Evolutionary conservation across 2,113 vertebrate genomes (phyloP), one percentile per base, ranked within the genome.

Genomic region (Sander lucioperca): DNA sequence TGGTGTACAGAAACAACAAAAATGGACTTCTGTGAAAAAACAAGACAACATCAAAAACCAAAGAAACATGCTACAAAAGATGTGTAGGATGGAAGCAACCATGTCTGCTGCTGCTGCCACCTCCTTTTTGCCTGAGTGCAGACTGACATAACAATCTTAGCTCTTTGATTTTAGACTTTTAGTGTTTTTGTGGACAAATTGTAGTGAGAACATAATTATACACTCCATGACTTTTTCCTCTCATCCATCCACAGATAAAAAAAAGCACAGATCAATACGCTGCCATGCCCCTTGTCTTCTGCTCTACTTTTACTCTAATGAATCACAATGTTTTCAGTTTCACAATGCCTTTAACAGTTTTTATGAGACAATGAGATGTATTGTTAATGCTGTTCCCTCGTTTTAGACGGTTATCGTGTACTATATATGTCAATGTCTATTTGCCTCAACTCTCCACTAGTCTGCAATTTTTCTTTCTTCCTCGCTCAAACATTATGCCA

Each of bases 181-280:
- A 80, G 84, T 73, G 76, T 80, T 88, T 80, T 54, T 63, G 67
- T 57, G 27, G 63, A 73, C 67, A 76, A 86, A 91, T 83, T 69
- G 82, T 85, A 13, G 82, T 47, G 70, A 86, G 54, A 84, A 83
- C 72, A 83, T 65, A 92, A 90, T 79, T 68, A 90, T 75, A 85
- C 86, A 76, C 83, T 86, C 30, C 25, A 21, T 43, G 54, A 82
- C 76, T 77, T 86, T 78, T 79, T 57, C 54, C 64, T 76, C 74
- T 84, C 71, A 79, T 84, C 79, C 88, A 33, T 77, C 36, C 11
- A 69, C 82, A 75, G 68, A 71, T 88, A 80, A 87, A 89, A 89
- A 89, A 92, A 43, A 61, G 66, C 68, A 80, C 59, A 39, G 79
- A 92, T 94, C 90, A 83, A 92, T 88, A 86, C 14, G 53, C 77